phyloP scores from a whole-genome alignment of 2,113 vertebrate species.

The Typhlomys cinereus region DNA sequence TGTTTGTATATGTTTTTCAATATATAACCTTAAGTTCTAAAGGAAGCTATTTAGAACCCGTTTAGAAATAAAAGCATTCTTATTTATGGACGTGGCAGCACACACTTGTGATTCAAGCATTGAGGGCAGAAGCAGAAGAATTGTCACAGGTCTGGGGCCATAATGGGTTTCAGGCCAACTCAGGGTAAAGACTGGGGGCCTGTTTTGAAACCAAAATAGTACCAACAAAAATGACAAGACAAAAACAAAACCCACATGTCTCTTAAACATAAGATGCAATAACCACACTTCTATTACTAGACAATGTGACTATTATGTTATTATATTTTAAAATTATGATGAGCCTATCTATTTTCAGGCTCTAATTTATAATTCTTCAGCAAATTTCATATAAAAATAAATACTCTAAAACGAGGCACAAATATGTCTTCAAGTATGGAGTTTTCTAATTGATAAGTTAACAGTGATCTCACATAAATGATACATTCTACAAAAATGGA shows the following conservation, averaged over 20 bases:
- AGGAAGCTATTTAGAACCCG: background rate
- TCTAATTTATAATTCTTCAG: slow-evolving; percentile 11
- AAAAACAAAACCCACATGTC: background rate
- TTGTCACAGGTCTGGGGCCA: background rate
- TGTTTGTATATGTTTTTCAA: background rate
- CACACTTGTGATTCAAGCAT: background rate
- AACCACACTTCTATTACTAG: background rate
- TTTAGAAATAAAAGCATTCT: background rate
- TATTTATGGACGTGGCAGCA: background rate
- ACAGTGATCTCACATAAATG: slow-evolving; percentile 5
- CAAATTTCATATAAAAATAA: slow-evolving; percentile 1
- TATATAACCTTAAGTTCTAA: background rate
- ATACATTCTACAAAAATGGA: background rate
- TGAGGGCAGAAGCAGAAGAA: background rate
- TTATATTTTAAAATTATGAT: slow-evolving; percentile 27
- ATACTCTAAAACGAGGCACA: background rate
- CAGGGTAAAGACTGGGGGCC: background rate
- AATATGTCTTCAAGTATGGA: background rate
- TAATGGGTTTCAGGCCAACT: too few species aligned
- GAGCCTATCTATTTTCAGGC: background rate
- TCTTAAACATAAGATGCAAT: slow-evolving; percentile 2
- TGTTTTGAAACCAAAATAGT: background rate
- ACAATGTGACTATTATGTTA: background rate
- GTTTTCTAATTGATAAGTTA: background rate
- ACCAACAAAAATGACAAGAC: background rate